Base-by-base conservation (phyloP, 2,113 vertebrate species). In the Ictalurus punctatus region DNA sequence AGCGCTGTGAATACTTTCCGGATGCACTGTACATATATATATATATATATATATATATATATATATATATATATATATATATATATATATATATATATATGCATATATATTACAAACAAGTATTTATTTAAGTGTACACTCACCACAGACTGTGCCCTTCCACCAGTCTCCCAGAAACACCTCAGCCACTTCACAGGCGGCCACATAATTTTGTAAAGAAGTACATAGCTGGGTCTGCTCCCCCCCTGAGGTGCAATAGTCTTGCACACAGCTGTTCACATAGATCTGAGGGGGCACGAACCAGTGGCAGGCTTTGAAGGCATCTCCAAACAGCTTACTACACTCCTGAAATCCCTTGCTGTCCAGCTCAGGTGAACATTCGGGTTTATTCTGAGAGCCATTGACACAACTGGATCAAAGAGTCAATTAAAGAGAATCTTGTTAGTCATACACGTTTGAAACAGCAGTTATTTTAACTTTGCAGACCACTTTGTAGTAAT, bases 141-240 rank as follows among this genome's bases (percentile, higher is more conserved):
- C 87, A 96, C 95, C 95, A 91, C 96, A 97, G 76, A 91, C 90
- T 27, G 96, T 96, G 40, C 86, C 88, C 40, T 87, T 91, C 90
- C 92, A 92, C 96, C 96, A 97, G 34, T 94, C 30, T 25, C 90
- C 88, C 44, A 96, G 90, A 82, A 91, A 88, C 79, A 96, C 94
- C 87, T 93, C 94, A 48, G 90, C 92, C 86, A 95, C 89, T 73
- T 95, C 92, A 88, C 96, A 97, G 58, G 95, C 95, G n/a, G 93
- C 92, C 85, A 89, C 94, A 40, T 95, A 96, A 58, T 95, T 95
- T 90, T 94, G 90, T 84, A 96, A 88, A n/a, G 95, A 94, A 81
- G 92, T 91, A 76, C 96, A 97, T 0, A 96, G 73, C 86, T 94
- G 94, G 30, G 84, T 63, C 44, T 52, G 85, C 83, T 95, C 87